phyloP scores from a whole-genome alignment of 2,888 invertebrate species.

The Noctuana brunneofusca region DNA sequence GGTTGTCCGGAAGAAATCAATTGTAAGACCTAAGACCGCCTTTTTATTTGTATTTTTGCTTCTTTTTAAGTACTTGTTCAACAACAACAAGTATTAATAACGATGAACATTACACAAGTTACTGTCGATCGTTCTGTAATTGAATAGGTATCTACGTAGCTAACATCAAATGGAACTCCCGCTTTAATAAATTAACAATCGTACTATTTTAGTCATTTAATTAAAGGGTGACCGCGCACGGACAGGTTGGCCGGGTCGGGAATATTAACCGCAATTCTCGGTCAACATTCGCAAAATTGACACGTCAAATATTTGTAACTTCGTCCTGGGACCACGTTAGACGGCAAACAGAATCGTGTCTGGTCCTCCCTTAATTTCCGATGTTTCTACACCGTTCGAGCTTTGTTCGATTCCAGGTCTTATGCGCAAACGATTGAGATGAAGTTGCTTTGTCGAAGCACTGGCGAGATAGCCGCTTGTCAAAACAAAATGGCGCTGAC shows the following conservation, averaged over 20 bases:
- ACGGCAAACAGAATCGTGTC: slow-evolving; percentile 82
- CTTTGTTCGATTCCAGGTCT: slow-evolving; percentile 35
- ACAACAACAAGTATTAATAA: too few species aligned
- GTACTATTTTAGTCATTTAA: slow-evolving; percentile 79
- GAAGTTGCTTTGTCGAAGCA: slow-evolving; percentile 56
- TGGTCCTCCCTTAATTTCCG: slow-evolving; percentile 82
- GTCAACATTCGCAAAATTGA: slow-evolving; percentile 84
- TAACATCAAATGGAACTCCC: slow-evolving; percentile 53
- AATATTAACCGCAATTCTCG: slow-evolving; percentile 82
- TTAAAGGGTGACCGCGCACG: slow-evolving; percentile 71
- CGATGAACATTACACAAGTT: too few species aligned
- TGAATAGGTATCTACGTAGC: slow-evolving; percentile 28
- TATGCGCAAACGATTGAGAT: slow-evolving; percentile 48
- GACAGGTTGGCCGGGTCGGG: slow-evolving; percentile 73
- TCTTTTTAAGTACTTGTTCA: too few species aligned
- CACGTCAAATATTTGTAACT: slow-evolving; percentile 84
- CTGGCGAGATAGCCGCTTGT: slow-evolving; percentile 73
- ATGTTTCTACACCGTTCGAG: slow-evolving; percentile 67
- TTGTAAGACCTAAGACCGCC: too few species aligned
- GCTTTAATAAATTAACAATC: slow-evolving; percentile 70
- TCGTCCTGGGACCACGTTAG: slow-evolving; percentile 82
- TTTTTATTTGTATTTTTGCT: too few species aligned
- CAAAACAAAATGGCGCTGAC: slow-evolving; percentile 82
- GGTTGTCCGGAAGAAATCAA: too few species aligned
- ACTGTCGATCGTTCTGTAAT: slow-evolving; percentile 28